Base-by-base conservation (phyloP, 2,113 vertebrate species). In the Tringa solitaria region DNA sequence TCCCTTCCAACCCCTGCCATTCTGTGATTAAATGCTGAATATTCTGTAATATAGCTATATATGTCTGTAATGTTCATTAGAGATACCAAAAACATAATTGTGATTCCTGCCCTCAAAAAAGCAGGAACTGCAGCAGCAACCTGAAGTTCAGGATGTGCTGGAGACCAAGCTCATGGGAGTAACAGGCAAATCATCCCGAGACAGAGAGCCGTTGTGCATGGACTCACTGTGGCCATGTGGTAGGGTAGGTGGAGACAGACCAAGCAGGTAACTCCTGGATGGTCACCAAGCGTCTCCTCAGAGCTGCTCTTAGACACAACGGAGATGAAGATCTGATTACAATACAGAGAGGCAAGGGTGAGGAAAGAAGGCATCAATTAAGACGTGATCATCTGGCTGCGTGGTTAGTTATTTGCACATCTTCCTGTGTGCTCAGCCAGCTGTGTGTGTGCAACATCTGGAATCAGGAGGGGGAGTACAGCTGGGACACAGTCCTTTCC, bases 391-490 rank as follows among this genome's bases (percentile, higher is more conserved):
- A 33, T 92, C 50, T 94, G 87, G 28, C 85, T 59, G 39, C 5
- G 7, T 43, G 54, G 59, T 77, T 69, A 27, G 63, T 35, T 85
- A 35, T 80, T 79, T 70, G 84, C 64, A 86, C 56, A 80, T 92
- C 85, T 74, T 91, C 67, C 64, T 70, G 39, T 16, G 51, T 63
- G 64, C 79, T 92, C 68, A 84, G 90, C 83, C 96, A 96, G 88
- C 90, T 92, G 46, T 81, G 73, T 45, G 32, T 74, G 74, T 74
- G 14, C 15, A 86, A 90, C 88, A 95, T 84, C 86, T 96, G 94
- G 90, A 93, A 45, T 5, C 59, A 33, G 86, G 79, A 92, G 88
- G 30, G 18, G 30, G 18, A 84, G 73, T 68, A 39, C 87, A 93
- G 51, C 91, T 92, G 94, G 92, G 85, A 77, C 68, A 60, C 39